phyloP scores from a whole-genome alignment of 2,888 invertebrate species.

The Ormyrus pomaceus region DNA sequence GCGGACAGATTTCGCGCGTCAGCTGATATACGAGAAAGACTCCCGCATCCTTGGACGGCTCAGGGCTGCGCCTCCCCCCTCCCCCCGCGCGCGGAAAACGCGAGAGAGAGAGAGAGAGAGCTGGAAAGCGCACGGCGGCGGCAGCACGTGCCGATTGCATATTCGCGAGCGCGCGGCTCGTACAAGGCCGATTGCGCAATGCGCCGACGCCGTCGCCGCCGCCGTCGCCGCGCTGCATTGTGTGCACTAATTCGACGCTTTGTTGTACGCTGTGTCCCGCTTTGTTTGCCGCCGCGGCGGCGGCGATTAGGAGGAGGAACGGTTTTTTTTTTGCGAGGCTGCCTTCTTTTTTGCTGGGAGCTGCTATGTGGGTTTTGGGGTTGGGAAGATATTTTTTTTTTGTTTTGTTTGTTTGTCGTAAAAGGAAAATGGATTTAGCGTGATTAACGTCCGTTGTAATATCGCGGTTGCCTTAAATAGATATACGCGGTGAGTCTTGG shows the following conservation, averaged over 20 bases:
- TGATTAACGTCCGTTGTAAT: no score
- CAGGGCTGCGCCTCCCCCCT: slow-evolving; percentile 10
- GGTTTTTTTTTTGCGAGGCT: no score
- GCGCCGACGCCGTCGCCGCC: neutral
- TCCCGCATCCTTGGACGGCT: slow-evolving; percentile 32
- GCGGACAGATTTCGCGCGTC: neutral
- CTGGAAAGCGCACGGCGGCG: slow-evolving; percentile 23
- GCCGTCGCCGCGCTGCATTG: neutral
- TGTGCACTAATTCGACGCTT: no score
- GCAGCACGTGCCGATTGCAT: slow-evolving; percentile 33
- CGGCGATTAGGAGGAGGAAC: neutral
- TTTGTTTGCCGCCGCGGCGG: neutral
- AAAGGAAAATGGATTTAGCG: no score
- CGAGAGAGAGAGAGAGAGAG: neutral
- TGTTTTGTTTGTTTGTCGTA: no score
- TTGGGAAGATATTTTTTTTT: no score
- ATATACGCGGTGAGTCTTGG: no score
- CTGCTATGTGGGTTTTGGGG: no score
- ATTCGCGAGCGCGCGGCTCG: neutral
- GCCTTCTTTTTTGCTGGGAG: no score
- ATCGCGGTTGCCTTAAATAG: no score
- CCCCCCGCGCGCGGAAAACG: slow-evolving; percentile 18
- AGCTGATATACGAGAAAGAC: slow-evolving; percentile 42
- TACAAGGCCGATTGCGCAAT: slow-evolving; percentile 47
- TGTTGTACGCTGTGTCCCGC: no score